Conservation (phyloP, 2,797 vertebrate genomes). For the Anguilla pacifica region DNA sequence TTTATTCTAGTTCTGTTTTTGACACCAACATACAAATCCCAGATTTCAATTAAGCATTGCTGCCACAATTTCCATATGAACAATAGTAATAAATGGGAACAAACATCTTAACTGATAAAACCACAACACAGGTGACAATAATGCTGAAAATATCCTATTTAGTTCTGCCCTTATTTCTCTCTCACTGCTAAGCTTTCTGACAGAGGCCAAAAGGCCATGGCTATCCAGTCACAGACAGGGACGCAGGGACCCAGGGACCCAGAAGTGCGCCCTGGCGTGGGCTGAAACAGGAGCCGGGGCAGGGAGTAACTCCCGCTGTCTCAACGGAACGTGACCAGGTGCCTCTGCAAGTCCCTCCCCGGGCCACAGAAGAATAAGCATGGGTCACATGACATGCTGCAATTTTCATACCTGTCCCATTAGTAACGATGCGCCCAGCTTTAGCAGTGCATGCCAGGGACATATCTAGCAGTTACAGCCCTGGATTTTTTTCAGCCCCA, state of each 20-base stretch:
- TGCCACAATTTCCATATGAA: not conserved
- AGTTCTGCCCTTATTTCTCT: not conserved
- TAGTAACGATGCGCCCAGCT: not conserved
- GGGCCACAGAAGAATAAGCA: conserved; percentile 32
- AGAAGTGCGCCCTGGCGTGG: not conserved
- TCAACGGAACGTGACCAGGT: not conserved
- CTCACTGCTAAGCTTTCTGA: not conserved
- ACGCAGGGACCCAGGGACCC: not conserved
- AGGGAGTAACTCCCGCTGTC: not conserved
- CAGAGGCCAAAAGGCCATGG: not conserved
- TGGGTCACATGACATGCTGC: conserved; percentile 44
- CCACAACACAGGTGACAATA: not conserved
- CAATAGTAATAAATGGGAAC: not conserved
- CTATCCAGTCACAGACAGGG: conserved; percentile 31
- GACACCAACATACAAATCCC: not conserved
- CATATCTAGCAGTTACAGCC: not conserved
- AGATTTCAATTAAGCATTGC: not conserved
- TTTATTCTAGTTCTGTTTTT: not conserved
- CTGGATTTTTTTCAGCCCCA: not conserved
- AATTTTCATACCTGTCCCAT: conserved; percentile 60
- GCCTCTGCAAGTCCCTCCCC: conserved; percentile 35
- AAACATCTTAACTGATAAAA: not conserved
- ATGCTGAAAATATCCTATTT: no score
- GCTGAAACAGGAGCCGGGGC: not conserved
- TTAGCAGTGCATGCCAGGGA: not conserved